These are phyloP conservation scores for Scolopax rusticola DNA, from an alignment of 2,797 vertebrate species.

Conservation along the genomic window DNA sequence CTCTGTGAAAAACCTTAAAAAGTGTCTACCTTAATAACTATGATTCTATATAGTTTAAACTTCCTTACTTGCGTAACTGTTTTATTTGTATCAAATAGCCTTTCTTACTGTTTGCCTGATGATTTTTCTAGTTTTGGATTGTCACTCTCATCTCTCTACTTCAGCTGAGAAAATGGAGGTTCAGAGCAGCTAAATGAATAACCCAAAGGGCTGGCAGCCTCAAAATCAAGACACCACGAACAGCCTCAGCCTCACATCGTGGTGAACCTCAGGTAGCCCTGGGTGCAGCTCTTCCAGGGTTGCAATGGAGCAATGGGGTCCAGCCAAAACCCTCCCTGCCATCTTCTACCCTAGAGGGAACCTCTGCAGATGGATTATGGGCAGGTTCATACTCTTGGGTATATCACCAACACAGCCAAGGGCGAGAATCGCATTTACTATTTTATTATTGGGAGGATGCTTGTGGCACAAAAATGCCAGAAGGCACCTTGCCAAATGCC, in stretches of 20 bases:
- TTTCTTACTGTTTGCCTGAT: background rate
- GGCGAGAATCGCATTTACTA: background rate
- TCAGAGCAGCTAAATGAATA: background rate
- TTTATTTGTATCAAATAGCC: background rate
- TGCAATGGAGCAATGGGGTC: background rate
- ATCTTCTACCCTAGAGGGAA: background rate
- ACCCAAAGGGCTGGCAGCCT: background rate
- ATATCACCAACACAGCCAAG: background rate
- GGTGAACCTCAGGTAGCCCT: background rate
- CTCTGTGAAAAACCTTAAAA: background rate
- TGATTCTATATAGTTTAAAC: background rate
- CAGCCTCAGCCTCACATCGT: fast-evolving
- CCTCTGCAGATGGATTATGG: background rate
- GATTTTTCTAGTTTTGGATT: background rate
- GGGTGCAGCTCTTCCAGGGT: background rate
- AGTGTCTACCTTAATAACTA: background rate
- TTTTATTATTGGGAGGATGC: background rate
- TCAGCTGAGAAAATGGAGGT: background rate
- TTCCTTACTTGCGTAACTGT: background rate
- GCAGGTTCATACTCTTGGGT: background rate
- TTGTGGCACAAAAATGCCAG: background rate
- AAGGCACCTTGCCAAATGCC: background rate
- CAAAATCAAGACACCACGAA: background rate
- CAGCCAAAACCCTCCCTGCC: background rate
- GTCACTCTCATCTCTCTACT: background rate